These are phyloP conservation scores for Melieria crassipennis DNA, from an alignment of 2,888 invertebrate genomes.

Conservation along the genomic window DNA sequence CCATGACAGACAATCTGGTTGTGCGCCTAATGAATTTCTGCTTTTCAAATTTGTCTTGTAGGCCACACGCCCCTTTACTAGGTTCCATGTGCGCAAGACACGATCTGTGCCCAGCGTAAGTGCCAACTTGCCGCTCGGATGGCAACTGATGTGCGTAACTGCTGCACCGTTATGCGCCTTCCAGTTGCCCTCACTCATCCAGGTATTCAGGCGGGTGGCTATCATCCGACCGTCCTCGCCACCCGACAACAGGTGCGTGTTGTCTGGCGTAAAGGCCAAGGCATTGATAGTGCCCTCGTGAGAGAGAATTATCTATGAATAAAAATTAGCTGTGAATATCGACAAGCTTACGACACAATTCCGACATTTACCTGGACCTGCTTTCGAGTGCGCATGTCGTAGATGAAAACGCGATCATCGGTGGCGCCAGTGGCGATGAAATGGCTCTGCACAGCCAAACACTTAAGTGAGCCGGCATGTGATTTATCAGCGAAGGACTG, in stretches of 20 bases:
- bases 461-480: conserved; percentile 82
- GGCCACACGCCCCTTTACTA: conserved; percentile 89
- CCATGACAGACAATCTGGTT: conserved; percentile 72
- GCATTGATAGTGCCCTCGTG: conserved; percentile 87
- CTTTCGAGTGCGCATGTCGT: conserved; percentile 80
- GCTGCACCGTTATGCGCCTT: conserved; percentile 82
- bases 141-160: conserved; percentile 81
- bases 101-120: conserved; percentile 87
- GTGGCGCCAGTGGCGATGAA: conserved; percentile 88
- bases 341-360: background rate
- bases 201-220: conserved; percentile 82
- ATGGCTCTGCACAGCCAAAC: conserved; percentile 75
- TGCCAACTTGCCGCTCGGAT: conserved; percentile 89
- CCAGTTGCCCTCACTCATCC: conserved; percentile 87
- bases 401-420: conserved; percentile 88
- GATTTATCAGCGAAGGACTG: conserved; percentile 90
- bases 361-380: conserved; percentile 74
- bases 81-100: conserved; percentile 91
- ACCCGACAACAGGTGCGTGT: conserved; percentile 82
- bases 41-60: conserved; percentile 87
- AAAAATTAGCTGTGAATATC: background rate
- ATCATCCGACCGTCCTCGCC: conserved; percentile 87
- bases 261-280: conserved; percentile 79
- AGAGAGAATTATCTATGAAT: conserved; percentile 70
- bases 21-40: conserved; percentile 67